A percentile compares a stretch with the other conserved stretches of the same genome.
Conservation (phyloP, 2,113 vertebrate species). For the Crotalus horridus region DNA sequence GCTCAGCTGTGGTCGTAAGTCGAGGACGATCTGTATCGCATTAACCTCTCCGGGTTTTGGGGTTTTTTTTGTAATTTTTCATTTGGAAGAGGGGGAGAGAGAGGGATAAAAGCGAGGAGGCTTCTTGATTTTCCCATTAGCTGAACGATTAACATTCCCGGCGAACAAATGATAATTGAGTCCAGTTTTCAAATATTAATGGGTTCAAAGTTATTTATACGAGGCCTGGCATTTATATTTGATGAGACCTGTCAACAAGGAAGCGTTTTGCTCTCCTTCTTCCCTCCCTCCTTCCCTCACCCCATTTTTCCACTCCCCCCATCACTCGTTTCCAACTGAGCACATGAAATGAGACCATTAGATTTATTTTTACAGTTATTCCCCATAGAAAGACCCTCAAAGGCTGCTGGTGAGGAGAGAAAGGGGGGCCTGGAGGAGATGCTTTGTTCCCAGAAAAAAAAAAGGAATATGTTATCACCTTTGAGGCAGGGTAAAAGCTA, state of each 20-base stretch:
- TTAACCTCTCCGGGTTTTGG: background rate
- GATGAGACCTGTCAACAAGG: conserved; percentile 53
- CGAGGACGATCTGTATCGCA: background rate
- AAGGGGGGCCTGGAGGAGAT: background rate
- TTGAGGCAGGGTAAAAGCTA: background rate
- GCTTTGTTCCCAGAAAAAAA: background rate
- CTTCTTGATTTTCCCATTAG: conserved; percentile 43
- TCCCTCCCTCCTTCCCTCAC: too few relatives aligned
- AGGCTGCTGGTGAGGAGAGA: rapidly evolving
- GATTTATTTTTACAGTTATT: background rate
- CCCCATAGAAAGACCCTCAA: background rate
- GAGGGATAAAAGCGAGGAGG: conserved; percentile 16
- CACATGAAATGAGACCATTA: conserved; percentile 48
- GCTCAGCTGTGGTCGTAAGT: too few relatives aligned
- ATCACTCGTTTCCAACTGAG: background rate
- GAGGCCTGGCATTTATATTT: background rate
- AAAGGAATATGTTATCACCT: conserved; percentile 3
- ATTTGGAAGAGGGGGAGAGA: background rate
- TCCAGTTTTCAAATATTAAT: conserved; percentile 57
- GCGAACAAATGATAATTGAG: conserved; percentile 36
- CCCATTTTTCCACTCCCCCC: background rate
- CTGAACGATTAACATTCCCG: conserved; percentile 48
- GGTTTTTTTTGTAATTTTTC: background rate
- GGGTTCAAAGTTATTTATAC: conserved; percentile 25
- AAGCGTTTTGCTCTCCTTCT: background rate